phyloP scores from a whole-genome alignment of 2,888 invertebrate species.

The Steinernema carpocapsae region DNA sequence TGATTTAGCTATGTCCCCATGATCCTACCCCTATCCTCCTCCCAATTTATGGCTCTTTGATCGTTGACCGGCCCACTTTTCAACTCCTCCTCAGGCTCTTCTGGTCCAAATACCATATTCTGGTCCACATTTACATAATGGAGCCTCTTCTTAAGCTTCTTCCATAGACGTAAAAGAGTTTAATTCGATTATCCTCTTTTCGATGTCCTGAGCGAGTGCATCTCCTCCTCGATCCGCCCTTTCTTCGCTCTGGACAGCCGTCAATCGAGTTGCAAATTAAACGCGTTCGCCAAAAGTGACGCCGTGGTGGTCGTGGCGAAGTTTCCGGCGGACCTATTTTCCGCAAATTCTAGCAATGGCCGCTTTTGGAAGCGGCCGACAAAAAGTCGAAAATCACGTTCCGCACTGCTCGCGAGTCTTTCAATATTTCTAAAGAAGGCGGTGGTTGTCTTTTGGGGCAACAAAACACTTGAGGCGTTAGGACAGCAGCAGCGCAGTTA shows the following conservation, averaged over 20 bases:
- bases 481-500: too few relatives aligned
- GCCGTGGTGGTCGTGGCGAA: too few relatives aligned
- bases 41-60: not conserved
- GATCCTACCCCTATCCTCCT: not conserved
- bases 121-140: not conserved
- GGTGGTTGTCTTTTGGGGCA: too few relatives aligned
- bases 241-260: slow-evolving; percentile 8
- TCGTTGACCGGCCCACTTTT: not conserved
- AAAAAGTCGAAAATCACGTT: too few relatives aligned
- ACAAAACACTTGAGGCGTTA: too few relatives aligned
- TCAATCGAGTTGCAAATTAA: slow-evolving; percentile 19
- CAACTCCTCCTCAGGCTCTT: not conserved
- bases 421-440: too few relatives aligned
- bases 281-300: too few relatives aligned
- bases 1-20: not conserved
- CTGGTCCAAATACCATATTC: not conserved
- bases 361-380: too few relatives aligned
- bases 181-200: slow-evolving; percentile 1
- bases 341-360: too few relatives aligned
- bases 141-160: not conserved
- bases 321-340: too few relatives aligned
- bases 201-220: not conserved
- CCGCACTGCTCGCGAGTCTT: too few relatives aligned
- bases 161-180: slow-evolving; percentile 3
- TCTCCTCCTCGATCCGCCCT: not conserved